These are phyloP conservation scores for Hemiprocne comata DNA, from an alignment of 2,113 vertebrate genomes.

Conservation along the genomic window DNA sequence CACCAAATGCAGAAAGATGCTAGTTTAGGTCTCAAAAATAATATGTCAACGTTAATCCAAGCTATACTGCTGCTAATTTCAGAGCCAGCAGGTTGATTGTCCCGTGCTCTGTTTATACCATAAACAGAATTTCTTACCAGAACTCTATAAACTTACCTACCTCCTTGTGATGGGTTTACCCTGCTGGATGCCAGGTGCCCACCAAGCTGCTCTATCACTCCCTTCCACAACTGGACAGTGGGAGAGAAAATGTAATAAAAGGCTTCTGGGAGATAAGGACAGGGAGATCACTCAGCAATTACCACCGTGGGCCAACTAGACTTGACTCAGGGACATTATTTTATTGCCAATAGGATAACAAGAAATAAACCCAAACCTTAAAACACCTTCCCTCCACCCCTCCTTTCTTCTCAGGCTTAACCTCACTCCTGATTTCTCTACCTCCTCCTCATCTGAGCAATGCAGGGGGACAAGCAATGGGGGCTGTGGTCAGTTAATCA, in stretches of 20 bases:
- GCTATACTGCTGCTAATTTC: background rate
- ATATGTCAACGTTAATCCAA: background rate
- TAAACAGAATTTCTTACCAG: background rate
- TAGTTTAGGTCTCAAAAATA: background rate
- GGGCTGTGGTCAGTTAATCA: background rate
- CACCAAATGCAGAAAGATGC: background rate
- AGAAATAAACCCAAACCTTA: background rate
- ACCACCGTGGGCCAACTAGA: no score
- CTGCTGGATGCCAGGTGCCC: background rate
- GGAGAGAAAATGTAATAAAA: background rate
- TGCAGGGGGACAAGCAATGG: background rate
- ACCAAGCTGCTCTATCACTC: background rate
- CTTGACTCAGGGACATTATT: no score
- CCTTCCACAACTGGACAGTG: no score
- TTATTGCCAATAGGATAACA: background rate
- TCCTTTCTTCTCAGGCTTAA: background rate
- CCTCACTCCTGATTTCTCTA: background rate
- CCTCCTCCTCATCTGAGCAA: fast-evolving
- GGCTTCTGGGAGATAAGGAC: no score
- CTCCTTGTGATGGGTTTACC: background rate
- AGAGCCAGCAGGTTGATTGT: background rate
- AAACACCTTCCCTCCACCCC: background rate
- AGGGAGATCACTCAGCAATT: no score
- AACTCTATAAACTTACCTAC: background rate
- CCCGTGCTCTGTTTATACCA: background rate